A percentile compares a stretch with the other conserved stretches of the same genome.
Evolutionary conservation across 2,113 vertebrate genomes (phyloP).

Genomic region (Columbina picui): DNA sequence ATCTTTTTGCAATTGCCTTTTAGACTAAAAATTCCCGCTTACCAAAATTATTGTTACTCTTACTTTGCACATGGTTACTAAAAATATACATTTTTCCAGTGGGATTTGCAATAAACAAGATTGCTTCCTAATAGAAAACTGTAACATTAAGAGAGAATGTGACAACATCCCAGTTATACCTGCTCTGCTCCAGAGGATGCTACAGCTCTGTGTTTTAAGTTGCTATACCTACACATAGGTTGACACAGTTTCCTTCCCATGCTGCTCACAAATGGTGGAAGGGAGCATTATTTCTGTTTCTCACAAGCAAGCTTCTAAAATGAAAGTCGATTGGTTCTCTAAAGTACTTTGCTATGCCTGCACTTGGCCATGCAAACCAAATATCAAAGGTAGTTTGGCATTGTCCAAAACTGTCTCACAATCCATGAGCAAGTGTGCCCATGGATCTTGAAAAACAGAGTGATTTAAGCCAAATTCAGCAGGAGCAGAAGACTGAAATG

Average conservation of each 20-base stretch:
- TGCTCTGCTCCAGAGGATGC: background rate
- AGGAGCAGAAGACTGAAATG: background rate
- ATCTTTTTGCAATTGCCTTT: background rate
- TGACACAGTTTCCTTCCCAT: accelerated
- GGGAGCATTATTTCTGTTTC: background rate
- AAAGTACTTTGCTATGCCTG: background rate
- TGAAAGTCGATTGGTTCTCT: background rate
- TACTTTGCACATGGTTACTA: accelerated
- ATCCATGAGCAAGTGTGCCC: background rate
- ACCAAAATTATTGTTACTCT: background rate
- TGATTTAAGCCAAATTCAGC: background rate
- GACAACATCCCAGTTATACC: too few species aligned
- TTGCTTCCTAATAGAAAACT: background rate
- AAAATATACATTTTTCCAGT: background rate
- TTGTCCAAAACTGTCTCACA: background rate
- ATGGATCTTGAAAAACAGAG: background rate
- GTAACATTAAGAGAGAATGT: background rate
- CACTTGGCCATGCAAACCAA: background rate
- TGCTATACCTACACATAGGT: background rate
- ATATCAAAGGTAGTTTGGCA: background rate
- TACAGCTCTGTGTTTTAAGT: background rate
- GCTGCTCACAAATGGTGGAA: background rate
- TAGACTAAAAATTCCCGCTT: background rate
- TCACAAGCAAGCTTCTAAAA: background rate
- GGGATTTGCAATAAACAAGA: background rate